Conservation (phyloP, 2,888 invertebrate genomes). For the Herminia tarsipennalis region DNA sequence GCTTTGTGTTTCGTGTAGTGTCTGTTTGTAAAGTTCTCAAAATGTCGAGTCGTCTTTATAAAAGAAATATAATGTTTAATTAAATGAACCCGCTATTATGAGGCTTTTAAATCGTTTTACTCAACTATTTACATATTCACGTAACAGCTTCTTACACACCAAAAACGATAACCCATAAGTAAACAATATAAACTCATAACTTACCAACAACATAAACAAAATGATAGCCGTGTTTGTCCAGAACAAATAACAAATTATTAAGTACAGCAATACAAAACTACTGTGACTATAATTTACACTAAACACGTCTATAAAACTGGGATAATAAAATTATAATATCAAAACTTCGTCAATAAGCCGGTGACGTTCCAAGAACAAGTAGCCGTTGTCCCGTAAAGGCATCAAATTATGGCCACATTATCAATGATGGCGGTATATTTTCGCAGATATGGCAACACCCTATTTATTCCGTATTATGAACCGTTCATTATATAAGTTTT, state of each 20-base stretch:
- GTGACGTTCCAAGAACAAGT: slow-evolving; percentile 56
- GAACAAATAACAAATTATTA: slow-evolving; percentile 36
- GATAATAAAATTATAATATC: slow-evolving; percentile 60
- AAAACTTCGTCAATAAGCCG: slow-evolving; percentile 59
- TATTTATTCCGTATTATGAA: slow-evolving; percentile 33
- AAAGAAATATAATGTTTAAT: no score
- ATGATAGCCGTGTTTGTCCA: slow-evolving; percentile 29
- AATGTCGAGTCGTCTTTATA: no score
- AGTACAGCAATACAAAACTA: slow-evolving; percentile 42
- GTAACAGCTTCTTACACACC: no score
- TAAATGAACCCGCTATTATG: no score
- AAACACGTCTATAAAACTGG: slow-evolving; percentile 56
- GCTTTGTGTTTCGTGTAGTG: no score
- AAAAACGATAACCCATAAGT: slow-evolving; percentile 2
- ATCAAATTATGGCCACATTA: slow-evolving; percentile 56
- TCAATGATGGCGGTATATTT: slow-evolving; percentile 37
- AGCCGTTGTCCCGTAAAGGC: slow-evolving; percentile 52
- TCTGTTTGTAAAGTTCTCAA: no score
- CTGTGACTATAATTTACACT: slow-evolving; percentile 59
- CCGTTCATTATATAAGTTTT: slow-evolving; percentile 39
- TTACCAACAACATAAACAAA: slow-evolving; percentile 12
- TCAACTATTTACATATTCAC: no score
- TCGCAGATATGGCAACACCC: slow-evolving; percentile 38
- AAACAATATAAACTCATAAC: slow-evolving; percentile 12
- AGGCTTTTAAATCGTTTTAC: no score